A percentile compares a stretch with the other conserved stretches of the same genome.
Conservation (phyloP, 2,797 vertebrate species). For the Corythornis leucogaster region DNA sequence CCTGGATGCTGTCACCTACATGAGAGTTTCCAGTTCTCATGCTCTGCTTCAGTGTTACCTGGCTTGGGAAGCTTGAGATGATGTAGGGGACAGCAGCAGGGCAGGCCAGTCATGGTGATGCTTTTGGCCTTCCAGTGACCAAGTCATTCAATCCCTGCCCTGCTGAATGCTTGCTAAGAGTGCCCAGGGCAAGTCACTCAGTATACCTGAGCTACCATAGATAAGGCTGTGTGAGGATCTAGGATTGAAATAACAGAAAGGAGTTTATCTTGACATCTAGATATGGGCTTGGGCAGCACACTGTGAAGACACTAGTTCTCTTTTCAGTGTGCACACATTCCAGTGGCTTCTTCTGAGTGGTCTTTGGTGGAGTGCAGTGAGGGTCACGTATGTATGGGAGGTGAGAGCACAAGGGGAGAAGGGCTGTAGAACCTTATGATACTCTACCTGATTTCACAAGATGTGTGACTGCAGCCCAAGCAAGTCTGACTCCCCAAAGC, state of each 20-base stretch:
- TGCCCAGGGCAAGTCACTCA: neutral
- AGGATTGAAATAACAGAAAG: neutral
- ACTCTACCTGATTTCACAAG: neutral
- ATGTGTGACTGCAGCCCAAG: neutral
- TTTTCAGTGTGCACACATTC: neutral
- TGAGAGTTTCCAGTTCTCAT: neutral
- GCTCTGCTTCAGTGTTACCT: accelerated
- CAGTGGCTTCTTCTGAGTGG: neutral
- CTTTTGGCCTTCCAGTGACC: neutral
- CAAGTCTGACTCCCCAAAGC: neutral
- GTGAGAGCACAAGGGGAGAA: neutral
- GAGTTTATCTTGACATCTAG: neutral
- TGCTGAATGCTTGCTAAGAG: neutral
- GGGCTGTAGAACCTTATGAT: neutral
- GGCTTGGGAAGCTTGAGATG: neutral
- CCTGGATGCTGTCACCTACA: conserved; percentile 22
- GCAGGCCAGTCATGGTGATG: neutral
- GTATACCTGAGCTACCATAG: neutral
- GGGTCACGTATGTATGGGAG: neutral
- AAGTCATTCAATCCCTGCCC: neutral
- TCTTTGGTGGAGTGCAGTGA: neutral
- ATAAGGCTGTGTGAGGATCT: neutral
- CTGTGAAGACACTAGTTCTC: neutral
- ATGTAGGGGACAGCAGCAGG: neutral
- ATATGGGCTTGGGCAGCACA: accelerated